Evolutionary conservation across 2,113 vertebrate genomes (phyloP), one percentile per base, ranked within the genome.

Genomic region (Neogobius melanostomus): DNA sequence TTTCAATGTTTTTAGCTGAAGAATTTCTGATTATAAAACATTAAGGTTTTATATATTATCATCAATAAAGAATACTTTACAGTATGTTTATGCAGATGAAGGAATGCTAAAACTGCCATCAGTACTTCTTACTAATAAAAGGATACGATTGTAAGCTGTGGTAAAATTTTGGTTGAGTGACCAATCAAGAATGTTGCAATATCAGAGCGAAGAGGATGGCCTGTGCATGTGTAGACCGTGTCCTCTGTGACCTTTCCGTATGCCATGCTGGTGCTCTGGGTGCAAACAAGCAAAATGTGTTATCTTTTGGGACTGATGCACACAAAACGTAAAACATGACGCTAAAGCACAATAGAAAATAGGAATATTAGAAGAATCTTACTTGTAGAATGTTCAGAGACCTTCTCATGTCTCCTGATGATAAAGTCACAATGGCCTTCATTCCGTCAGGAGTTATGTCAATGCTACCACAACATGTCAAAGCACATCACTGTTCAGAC

Each of bases 141-240:
- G 94, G 96, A 98, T 98, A 99, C 96, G 94, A 42, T 82, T 95
- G 69, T 98, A 98, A 5, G 98, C 96, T 0, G 94, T 76, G 74
- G 93, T 95, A 72, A 99, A 99, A 84, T 98, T 96, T 79, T 94
- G 94, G 91, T 99, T 99, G 77, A 99, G 88, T 85, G 97, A 95
- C 97, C 98, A 99, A 87, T 99, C 96, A 0, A 99, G 94, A 81
- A 98, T 98, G 89, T 96, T 99, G 98, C 93, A 0, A 99, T 96
- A 79, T 99, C 98, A 0, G 95, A 94, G 85, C 95, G 95, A 61
- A 98, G 95, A 0, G 98, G 98, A 49, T 99, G 98, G 5, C 98
- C 98, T 0, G 97, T 99, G 86, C 98, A 99, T 0, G 95, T 98
- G 89, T 99, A 98, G 14, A 98, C 98, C 0, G 91, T 95, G 82